Evolutionary conservation across 92 coral and sea anemone species (phyloP), one percentile per base, ranked within the genome.

Genomic region (Zoanthus solanderi): DNA sequence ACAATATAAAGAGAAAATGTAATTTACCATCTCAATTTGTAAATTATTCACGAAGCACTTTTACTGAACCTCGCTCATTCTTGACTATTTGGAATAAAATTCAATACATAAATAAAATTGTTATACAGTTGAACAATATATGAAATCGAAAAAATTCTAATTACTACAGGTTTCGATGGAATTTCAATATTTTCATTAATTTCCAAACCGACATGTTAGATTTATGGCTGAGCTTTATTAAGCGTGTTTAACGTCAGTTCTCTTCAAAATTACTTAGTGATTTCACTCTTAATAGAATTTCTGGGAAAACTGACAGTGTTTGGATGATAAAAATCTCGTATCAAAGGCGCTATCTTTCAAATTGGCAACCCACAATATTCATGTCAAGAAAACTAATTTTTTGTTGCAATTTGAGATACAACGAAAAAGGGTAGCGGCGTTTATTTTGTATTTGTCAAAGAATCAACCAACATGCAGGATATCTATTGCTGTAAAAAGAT

Each of bases 401-500:
- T 69, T 69, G 47, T 69, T 11, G 30, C 29, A 23, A 23, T 29
- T 65, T 23, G 17, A n/a, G 69, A 15, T 79, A 2, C 45, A 46
- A 15, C 23, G 31, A 23, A 31, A 48, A 14, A 63, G 18, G 16
- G 16, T 28, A n/a, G 84, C 9, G 14, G 13, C 34, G 34, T 6
- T 16, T 0, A 5, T 16, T 11, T 13, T 46, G 10, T 29, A 5
- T 6, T 14, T 45, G 45, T 79, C n/a, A 56, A 28, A 56, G 13
- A 4, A 14, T 18, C 7, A 4, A 11, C 12, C 16, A 66, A 66
- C 74, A 81, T 81, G 85, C 73, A 81, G 47, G 71, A 71, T 12
- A 63, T 81, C 42, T 81, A 81, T 29, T 81, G 85, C 75, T 81
- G 85, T 13, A 81, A 81, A 47, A 81, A 16, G 50, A 81, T 71